Base-by-base conservation (phyloP, 2,888 invertebrate species). In the Zaprionus bogoriensis region DNA sequence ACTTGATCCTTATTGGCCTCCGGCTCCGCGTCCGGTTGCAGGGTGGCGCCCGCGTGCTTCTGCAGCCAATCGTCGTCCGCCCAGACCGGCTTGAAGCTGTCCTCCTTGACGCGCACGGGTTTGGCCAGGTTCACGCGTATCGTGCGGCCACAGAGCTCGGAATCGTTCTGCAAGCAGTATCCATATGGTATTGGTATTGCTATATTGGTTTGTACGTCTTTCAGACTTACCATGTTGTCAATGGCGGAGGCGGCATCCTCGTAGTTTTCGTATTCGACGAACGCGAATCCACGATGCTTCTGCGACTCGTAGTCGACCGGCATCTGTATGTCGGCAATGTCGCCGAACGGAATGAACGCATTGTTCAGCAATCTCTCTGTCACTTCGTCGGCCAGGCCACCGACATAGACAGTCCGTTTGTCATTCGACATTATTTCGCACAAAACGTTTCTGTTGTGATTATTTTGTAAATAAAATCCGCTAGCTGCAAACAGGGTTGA, bases 181-280 rank as follows among this genome's bases (percentile, higher is more conserved):
- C n/a, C n/a, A n/a, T n/a, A n/a, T n/a, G n/a, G n/a, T n/a, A n/a
- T n/a, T n/a, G n/a, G n/a, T n/a, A n/a, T n/a, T n/a, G n/a, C n/a
- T n/a, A n/a, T n/a, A n/a, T n/a, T n/a, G n/a, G n/a, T n/a, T n/a
- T n/a, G n/a, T n/a, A 2, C 4, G 4, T 7, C 12, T n/a, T 2
- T 27, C 0, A 0, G 1, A 14, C 41, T 87, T 91, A 97, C 97
- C 99, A 99, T 99, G 88, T 99, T 99, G 91, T 99, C 99, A 83
- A 99, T 99, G 44, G 99, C 99, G 27, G 98, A 97, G 7, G 97
- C 96, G n/a, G 99, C 99, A 93, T 99, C 99, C 92, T 99, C 99
- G 6, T 97, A 95, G 74, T 94, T 93, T 92, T 99, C 99, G 92
- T 98, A 99, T 92, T 99, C 99, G 71, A 99, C 95, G 90, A 99